These are phyloP conservation scores for Macropodus opercularis DNA, from an alignment of 2,797 vertebrate genomes.

Conservation along the genomic window DNA sequence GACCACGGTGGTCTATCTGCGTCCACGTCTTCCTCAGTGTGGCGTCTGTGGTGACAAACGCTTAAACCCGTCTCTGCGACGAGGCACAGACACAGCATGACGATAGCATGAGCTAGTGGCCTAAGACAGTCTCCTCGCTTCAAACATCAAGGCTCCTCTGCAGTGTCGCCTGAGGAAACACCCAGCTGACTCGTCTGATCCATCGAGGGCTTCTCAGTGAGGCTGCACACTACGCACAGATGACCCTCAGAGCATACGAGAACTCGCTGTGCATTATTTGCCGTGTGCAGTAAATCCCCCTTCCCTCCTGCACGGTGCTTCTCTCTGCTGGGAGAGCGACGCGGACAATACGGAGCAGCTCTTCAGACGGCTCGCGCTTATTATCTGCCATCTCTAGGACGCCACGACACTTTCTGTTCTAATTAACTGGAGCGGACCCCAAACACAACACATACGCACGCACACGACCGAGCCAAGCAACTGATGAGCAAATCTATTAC, in stretches of 20 bases:
- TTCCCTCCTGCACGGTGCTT: not conserved
- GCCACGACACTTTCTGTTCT: constrained; percentile 50
- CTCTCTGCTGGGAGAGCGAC: constrained; percentile 18
- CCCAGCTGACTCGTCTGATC: not conserved
- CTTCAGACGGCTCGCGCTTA: constrained; percentile 61
- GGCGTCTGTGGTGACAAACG: constrained; percentile 8
- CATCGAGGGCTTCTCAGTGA: not conserved
- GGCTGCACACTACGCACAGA: not conserved
- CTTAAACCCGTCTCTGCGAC: constrained; percentile 40
- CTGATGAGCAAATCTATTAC: constrained; percentile 68
- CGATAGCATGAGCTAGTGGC: constrained; percentile 47
- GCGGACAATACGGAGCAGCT: constrained; percentile 24
- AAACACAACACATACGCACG: constrained; percentile 61
- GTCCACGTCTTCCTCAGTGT: not conserved
- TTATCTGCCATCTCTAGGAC: constrained; percentile 71
- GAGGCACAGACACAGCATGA: constrained; percentile 47
- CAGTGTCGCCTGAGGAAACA: constrained; percentile 1
- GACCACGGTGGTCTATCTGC: constrained; percentile 9
- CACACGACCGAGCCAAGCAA: constrained; percentile 62
- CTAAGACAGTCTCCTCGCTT: constrained; percentile 23
- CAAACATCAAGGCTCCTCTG: constrained; percentile 30
- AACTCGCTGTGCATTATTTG: not conserved
- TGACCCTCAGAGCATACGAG: constrained; percentile 9
- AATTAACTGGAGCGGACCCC: constrained; percentile 71
- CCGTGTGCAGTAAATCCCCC: not conserved